Conservation (phyloP, 2,113 vertebrate genomes). For the Microtus ochrogaster region DNA sequence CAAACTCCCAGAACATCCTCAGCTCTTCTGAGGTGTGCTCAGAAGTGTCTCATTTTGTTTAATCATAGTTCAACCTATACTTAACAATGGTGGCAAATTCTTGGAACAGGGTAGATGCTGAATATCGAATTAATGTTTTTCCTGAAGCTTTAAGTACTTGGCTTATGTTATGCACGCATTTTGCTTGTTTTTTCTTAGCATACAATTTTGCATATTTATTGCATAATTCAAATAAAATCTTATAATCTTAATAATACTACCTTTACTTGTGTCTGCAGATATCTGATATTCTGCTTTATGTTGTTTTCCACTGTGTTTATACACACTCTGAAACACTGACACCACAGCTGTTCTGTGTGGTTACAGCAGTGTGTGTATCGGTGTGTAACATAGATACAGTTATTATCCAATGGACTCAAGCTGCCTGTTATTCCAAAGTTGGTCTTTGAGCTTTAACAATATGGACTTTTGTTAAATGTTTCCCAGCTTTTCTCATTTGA, state of each 20-base stretch:
- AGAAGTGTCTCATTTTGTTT: slow-evolving; percentile 22
- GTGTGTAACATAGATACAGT: neutral
- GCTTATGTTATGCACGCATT: neutral
- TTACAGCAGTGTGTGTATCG: neutral
- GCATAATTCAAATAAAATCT: neutral
- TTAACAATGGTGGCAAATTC: neutral
- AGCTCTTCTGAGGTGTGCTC: neutral
- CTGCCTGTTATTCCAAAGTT: neutral
- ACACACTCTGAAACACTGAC: neutral
- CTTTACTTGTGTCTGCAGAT: neutral
- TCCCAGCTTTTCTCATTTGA: neutral
- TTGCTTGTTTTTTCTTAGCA: neutral
- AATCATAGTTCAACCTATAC: slow-evolving; percentile 30
- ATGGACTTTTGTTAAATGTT: neutral
- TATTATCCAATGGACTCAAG: neutral
- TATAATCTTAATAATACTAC: neutral
- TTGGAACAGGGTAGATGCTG: slow-evolving; percentile 2
- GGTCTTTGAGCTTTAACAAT: neutral
- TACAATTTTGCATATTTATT: neutral
- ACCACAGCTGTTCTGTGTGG: neutral
- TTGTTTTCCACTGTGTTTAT: neutral
- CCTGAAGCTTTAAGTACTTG: slow-evolving; percentile 6
- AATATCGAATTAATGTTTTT: slow-evolving; percentile 69
- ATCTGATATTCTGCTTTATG: neutral
- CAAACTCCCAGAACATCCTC: neutral